These are phyloP conservation scores for Cynaeus angustus DNA, from an alignment of 2,888 invertebrate genomes.

Conservation along the genomic window DNA sequence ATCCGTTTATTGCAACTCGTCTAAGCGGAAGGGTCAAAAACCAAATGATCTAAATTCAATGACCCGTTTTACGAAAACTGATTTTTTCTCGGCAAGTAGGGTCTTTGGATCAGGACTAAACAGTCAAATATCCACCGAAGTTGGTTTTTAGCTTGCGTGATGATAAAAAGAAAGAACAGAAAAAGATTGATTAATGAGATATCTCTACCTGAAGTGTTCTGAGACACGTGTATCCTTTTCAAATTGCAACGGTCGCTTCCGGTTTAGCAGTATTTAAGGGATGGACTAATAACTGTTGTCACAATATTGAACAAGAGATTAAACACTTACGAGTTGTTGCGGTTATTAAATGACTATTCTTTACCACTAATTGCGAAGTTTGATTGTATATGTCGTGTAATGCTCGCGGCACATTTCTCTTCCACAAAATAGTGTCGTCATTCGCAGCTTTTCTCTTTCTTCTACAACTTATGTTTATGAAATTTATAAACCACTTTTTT, in stretches of 20 bases:
- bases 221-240: slow-evolving; percentile 38
- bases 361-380: neutral
- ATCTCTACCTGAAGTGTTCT: slow-evolving; percentile 31
- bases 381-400: neutral
- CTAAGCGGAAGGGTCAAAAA: slow-evolving; percentile 40
- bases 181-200: slow-evolving; percentile 28
- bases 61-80: slow-evolving; percentile 24
- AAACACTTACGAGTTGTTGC: slow-evolving; percentile 3
- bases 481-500: too few relatives aligned
- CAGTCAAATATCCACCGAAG: neutral
- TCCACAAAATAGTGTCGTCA: too few relatives aligned
- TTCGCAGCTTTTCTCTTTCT: too few relatives aligned
- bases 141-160: neutral
- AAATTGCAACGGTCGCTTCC: slow-evolving; percentile 38
- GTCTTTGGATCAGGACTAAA: neutral
- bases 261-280: slow-evolving; percentile 19
- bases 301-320: slow-evolving; percentile 8
- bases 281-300: slow-evolving; percentile 24
- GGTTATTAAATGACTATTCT: slow-evolving; percentile 3
- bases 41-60: slow-evolving; percentile 39
- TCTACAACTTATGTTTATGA: too few relatives aligned
- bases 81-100: slow-evolving; percentile 39
- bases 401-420: too few relatives aligned
- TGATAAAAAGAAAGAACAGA: neutral
- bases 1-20: slow-evolving; percentile 32